Percentiles rank a stretch among this genome's conserved stretches.
phyloP scores from a whole-genome alignment of 2,888 invertebrate genomes.

The Ernsta delagoae region DNA sequence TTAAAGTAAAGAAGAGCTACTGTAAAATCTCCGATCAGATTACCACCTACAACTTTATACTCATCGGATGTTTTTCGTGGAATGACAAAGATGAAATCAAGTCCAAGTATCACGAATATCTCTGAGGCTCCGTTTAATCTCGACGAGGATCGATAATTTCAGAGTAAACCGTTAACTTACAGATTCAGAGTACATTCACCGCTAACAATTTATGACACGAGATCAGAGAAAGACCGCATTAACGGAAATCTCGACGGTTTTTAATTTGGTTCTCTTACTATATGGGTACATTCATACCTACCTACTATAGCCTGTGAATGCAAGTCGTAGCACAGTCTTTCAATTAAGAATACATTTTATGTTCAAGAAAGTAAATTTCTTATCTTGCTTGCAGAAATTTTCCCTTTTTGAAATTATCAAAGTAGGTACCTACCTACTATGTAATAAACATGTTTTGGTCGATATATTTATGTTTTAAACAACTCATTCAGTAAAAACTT shows the following conservation, averaged over 20 bases:
- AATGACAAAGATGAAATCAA: constrained; percentile 38
- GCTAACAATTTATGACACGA: constrained; percentile 43
- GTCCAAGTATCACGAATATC: constrained; percentile 40
- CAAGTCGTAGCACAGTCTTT: not conserved
- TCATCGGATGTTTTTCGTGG: constrained; percentile 28
- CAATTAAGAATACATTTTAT: not conserved
- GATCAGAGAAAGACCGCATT: constrained; percentile 44
- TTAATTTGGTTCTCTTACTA: constrained; percentile 18
- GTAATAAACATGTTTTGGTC: not conserved
- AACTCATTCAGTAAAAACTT: no score
- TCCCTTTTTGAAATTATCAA: not conserved
- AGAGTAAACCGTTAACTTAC: constrained; percentile 44
- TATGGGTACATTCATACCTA: not conserved
- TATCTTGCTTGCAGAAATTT: not conserved
- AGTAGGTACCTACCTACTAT: not conserved
- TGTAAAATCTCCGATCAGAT: constrained; percentile 19
- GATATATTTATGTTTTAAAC: no score
- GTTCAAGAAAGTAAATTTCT: not conserved
- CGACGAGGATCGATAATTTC: constrained; percentile 44
- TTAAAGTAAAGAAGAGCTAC: constrained; percentile 8
- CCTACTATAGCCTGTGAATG: not conserved
- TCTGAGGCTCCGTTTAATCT: constrained; percentile 37
- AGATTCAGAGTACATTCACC: constrained; percentile 42
- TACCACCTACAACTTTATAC: constrained; percentile 32
- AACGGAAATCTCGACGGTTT: constrained; percentile 39